Base-by-base conservation (phyloP, 2,797 vertebrate species). In the Sebastes reedi region DNA sequence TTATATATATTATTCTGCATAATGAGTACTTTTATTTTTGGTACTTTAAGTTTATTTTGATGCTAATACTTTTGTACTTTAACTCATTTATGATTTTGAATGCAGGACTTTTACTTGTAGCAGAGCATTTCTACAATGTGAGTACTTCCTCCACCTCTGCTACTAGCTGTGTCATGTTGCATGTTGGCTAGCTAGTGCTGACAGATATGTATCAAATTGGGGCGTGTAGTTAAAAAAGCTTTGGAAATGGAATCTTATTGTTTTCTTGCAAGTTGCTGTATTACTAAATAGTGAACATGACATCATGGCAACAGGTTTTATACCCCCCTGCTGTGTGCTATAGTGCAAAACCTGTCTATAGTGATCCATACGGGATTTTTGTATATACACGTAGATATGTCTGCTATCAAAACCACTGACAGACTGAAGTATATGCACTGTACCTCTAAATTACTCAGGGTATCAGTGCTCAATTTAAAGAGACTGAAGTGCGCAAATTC, bases 401-500 rank as follows among this genome's bases (percentile, higher is more conserved):
- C 22, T 39, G 12, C 58, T 29, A 10, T 14, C 20, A 69, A 59
- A 29, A 29, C 22, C 5, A 10, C 14, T 67, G 67, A 68, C 25
- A 65, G 68, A 67, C 58, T 32, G 20, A 27, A 60, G 52, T 55
- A 70, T 20, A 24, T 39, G 5, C 13, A 29, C 30, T 67, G 16
- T 20, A 22, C 10, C 20, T 55, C 32, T 4, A 52, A 71, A 80
- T 71, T n/a, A 14, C n/a, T 50, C 11, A 46, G 29, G 34, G 2
- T 6, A 52, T 67, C 55, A 58, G 50, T 8, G 34, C 58, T 58
- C 11, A 58, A 70, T 80, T 75, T 58, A 30, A 84, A 36, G 11
- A 67, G n/a, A 69, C 29, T 79, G 22, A 72, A 67, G 36, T 54
- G 39, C 58, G 75, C 58, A 75, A 61, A 82, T 69, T 74, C 24